Percentiles rank a stretch among this genome's conserved stretches.
Conservation (phyloP, 2,113 vertebrate species). For the Riparia riparia region DNA sequence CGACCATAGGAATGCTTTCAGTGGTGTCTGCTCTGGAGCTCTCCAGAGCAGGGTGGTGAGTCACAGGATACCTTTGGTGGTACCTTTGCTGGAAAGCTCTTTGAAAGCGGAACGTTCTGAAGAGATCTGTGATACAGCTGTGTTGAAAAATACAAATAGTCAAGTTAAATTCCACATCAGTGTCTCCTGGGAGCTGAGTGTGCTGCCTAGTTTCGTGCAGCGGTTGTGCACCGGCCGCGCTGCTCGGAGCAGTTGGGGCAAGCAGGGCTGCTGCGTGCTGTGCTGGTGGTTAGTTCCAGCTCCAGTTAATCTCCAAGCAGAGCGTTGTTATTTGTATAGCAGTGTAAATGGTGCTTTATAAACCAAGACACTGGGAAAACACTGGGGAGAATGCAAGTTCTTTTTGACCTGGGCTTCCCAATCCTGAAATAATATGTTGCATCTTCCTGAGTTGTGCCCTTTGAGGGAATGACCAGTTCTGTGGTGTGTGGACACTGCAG, state of each 20-base stretch:
- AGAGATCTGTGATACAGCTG: neutral
- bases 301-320: neutral
- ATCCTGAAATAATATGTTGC: neutral
- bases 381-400: neutral
- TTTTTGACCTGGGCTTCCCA: neutral
- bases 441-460: neutral
- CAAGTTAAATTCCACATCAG: neutral
- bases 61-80: neutral
- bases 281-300: neutral
- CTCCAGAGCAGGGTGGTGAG: neutral
- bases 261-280: neutral
- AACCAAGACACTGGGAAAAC: neutral
- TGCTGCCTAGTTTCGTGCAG: fast-evolving
- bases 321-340: fast-evolving
- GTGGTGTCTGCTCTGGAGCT: neutral
- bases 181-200: neutral
- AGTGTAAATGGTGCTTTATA: neutral
- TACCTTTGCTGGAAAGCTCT: neutral
- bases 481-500: fast-evolving
- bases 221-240: fast-evolving
- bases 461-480: neutral
- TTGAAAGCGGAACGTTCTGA: neutral
- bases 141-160: neutral
- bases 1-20: neutral
- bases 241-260: fast-evolving